Percentiles rank a stretch among this genome's conserved stretches.
phyloP scores from a whole-genome alignment of 2,888 invertebrate genomes.

The Troilus luridus region DNA sequence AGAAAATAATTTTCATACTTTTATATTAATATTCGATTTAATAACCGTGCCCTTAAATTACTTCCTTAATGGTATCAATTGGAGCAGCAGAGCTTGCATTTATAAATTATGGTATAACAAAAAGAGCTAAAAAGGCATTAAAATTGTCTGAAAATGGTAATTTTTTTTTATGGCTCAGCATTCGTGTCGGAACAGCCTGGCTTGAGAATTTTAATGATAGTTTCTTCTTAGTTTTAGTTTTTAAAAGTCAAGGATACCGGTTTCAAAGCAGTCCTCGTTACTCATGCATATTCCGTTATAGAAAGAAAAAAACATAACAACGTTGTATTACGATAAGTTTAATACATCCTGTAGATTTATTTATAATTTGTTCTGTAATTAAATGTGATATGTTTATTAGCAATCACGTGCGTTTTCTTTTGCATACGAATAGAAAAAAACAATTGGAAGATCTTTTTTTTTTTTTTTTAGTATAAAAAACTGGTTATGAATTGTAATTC shows the following conservation, averaged over 20 bases:
- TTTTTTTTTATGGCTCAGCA: conserved; percentile 8
- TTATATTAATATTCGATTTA: not conserved
- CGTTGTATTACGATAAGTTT: not conserved
- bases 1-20: not conserved
- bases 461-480: not conserved
- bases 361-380: conserved; percentile 4
- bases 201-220: not conserved
- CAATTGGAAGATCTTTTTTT: not conserved
- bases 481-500: not conserved
- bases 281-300: conserved; percentile 18
- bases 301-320: not conserved
- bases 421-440: not conserved
- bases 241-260: conserved; percentile 39
- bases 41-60: not conserved
- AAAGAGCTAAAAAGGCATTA: conserved; percentile 9
- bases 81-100: not conserved
- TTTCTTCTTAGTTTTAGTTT: conserved; percentile 10
- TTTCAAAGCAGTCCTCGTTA: conserved; percentile 18
- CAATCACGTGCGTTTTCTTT: not conserved
- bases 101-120: not conserved
- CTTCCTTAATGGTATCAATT: not conserved
- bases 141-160: not conserved
- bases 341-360: not conserved
- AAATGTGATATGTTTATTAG: not conserved
- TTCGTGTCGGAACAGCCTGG: not conserved